Evolutionary conservation across 1,140 invertebrate species (phyloP), one percentile per base, ranked within the genome.

Genomic region (Polypedilum pembai): DNA sequence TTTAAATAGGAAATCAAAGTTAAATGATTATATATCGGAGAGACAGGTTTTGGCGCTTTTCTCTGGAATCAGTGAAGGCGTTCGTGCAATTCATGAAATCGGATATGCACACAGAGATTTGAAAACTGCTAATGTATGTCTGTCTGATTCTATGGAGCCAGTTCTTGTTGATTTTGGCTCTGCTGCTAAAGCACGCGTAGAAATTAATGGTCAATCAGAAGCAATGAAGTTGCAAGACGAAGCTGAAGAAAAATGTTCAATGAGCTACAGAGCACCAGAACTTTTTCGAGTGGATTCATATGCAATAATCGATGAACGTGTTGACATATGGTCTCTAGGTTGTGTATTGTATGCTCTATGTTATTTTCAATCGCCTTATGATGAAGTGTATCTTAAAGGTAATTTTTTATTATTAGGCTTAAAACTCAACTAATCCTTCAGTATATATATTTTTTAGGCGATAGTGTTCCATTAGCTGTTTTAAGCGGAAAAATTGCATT

Each of bases 301-400:
- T 78, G 88, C 89, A 79, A 88, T 88, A 78, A 87, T 96, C 76
- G 93, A 94, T 82, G 92, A 95, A 82, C 83, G 91, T 76, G 92
- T 91, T 41, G 93, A 95, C 84, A 90, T 95, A 78, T 96, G 93
- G 93, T 94, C 92, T 74, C 83, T 96, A 76, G 94, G 93, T 33
- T 95, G 93, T 82, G 83, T 93, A 75, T 81, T 95, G 8, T 95
- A 93, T 83, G 93, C 93, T 3, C 83, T 95, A 82, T 92, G 92
- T 77, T 95, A 90, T 79, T 92, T 92, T 76, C 92, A 91, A 80
- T 93, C 92, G 41, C 94, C 94, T 1, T 96, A 92, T 83, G 93
- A 96, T 81, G 84, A 87, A 21, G 90, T 93, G 12, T 92, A 95
- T 79, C 92, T 94, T 82, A 85, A 91, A 78, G 93, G 94, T 33